These are phyloP conservation scores for Megalops atlanticus DNA, from an alignment of 2,113 vertebrate genomes.

Conservation along the genomic window DNA sequence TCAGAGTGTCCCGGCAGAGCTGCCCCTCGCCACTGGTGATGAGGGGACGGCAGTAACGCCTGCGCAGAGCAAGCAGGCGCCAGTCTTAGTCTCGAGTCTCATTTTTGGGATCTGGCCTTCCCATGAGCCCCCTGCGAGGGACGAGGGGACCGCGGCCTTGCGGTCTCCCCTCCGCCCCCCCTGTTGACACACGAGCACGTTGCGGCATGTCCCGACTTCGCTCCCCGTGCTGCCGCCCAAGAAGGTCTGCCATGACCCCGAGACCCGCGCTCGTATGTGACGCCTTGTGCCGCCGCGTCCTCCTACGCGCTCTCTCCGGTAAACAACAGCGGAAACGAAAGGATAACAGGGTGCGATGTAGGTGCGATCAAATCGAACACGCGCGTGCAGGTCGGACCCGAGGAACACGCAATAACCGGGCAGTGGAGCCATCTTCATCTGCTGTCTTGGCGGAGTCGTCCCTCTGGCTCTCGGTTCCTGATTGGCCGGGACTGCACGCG, in stretches of 20 bases:
- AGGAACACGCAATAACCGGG: constrained; percentile 9
- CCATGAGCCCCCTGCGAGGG: too few species aligned
- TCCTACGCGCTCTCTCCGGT: not conserved
- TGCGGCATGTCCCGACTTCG: not conserved
- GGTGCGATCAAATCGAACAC: not conserved
- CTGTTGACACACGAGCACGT: not conserved
- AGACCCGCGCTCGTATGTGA: not conserved
- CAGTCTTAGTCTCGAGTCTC: too few species aligned
- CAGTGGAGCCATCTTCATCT: constrained; percentile 6
- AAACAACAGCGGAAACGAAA: not conserved
- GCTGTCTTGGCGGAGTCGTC: not conserved
- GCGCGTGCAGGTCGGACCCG: not conserved
- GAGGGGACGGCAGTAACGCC: too few species aligned
- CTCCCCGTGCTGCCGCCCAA: not conserved
- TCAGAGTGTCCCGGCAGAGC: not conserved
- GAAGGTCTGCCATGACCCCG: not conserved
- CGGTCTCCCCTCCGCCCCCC: too few species aligned
- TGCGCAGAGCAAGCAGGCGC: too few species aligned
- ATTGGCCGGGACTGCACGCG: not conserved
- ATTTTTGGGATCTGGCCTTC: not conserved
- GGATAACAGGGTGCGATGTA: constrained; percentile 3
- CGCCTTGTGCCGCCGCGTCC: constrained; percentile 7
- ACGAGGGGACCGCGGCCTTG: too few species aligned
- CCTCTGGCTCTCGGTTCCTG: not conserved
- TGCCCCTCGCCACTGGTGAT: not conserved